Evolutionary conservation across 1,140 invertebrate genomes (phyloP).

Genomic region (Bathynomus jamesi): DNA sequence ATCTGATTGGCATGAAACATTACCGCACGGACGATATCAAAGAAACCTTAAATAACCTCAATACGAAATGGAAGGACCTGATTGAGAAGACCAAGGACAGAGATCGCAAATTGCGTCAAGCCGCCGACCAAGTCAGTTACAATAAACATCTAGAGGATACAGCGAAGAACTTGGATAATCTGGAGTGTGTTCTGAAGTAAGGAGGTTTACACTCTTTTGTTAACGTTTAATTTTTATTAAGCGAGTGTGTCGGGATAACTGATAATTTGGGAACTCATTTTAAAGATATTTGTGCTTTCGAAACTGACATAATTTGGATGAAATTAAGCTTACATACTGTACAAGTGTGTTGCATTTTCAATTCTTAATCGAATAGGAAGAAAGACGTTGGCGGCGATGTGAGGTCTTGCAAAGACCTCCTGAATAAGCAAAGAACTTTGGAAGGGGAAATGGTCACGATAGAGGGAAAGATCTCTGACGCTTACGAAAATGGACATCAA

Average conservation of each 20-base stretch:
- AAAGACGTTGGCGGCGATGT: conserved; percentile 75
- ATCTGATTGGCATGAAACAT: conserved; percentile 36
- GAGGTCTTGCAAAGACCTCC: conserved; percentile 74
- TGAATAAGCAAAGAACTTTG: conserved; percentile 74
- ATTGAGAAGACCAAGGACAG: conserved; percentile 68
- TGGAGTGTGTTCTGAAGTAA: conserved; percentile 52
- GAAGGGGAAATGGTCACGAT: conserved; percentile 72
- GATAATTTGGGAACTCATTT: too few species aligned
- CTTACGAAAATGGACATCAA: conserved; percentile 70
- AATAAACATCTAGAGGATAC: conserved; percentile 63
- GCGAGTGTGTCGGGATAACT: too few species aligned
- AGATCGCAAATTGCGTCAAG: conserved; percentile 69
- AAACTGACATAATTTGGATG: too few species aligned
- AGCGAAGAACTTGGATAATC: conserved; percentile 64
- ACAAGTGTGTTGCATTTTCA: too few species aligned
- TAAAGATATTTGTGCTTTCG: too few species aligned
- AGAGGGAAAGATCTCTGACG: conserved; percentile 64
- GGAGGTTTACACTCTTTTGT: too few species aligned
- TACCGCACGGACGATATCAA: conserved; percentile 37
- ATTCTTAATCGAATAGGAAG: too few species aligned
- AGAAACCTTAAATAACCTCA: conserved; percentile 56
- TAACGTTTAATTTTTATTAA: too few species aligned
- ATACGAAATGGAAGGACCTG: conserved; percentile 63
- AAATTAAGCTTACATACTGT: too few species aligned
- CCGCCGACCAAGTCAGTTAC: conserved; percentile 66